Conservation (phyloP, 2,113 vertebrate species). For the Rhinogobius similis region DNA sequence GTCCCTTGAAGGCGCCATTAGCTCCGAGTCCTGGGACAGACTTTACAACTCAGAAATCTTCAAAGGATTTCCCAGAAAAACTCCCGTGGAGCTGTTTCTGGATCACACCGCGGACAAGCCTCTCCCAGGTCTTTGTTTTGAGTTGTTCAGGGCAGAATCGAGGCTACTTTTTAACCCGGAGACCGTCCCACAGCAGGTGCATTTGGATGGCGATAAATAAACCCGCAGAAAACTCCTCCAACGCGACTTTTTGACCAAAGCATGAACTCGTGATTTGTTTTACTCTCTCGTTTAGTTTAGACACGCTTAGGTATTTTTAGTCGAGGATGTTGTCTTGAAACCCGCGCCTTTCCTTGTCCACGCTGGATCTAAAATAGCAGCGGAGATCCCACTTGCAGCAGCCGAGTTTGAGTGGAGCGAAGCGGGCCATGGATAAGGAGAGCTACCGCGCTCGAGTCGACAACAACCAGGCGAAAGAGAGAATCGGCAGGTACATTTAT, state of each 20-base stretch:
- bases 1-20: slow-evolving; percentile 52
- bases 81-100: neutral
- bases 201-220: slow-evolving; percentile 41
- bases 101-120: neutral
- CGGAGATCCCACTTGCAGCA: neutral
- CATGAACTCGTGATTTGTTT: neutral
- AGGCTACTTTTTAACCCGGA: neutral
- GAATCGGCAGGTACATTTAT: slow-evolving; percentile 67
- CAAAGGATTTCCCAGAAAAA: neutral
- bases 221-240: slow-evolving; percentile 20
- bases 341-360: neutral
- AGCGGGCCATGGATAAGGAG: slow-evolving; percentile 52
- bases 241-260: neutral
- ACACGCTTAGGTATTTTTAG: neutral
- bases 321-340: neutral
- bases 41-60: slow-evolving; percentile 37
- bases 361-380: neutral
- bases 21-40: slow-evolving; percentile 48
- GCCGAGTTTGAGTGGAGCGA: slow-evolving; percentile 10
- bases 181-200: slow-evolving; percentile 54
- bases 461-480: slow-evolving; percentile 49
- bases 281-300: neutral
- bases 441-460: slow-evolving; percentile 23
- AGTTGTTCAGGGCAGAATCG: neutral
- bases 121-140: neutral